Conservation (phyloP, 1,140 invertebrate genomes). For the Parasteatoda tepidariorum region DNA sequence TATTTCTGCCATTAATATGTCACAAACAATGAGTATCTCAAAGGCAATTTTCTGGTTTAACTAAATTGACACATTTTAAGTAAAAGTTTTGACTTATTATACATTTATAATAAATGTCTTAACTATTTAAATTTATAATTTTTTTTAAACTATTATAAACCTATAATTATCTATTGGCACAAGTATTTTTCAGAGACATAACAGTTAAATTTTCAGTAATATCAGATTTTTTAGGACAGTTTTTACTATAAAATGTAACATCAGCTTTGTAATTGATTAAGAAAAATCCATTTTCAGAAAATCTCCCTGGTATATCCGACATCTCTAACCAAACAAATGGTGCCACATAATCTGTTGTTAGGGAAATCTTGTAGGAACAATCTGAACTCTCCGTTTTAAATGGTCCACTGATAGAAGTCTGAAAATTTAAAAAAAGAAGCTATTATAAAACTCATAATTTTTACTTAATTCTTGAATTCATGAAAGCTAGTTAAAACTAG, state of each 20-base stretch:
- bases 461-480: neutral
- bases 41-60: no score
- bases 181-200: slow-evolving; percentile 66
- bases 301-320: slow-evolving; percentile 69
- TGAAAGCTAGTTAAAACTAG: no score
- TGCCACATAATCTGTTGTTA: slow-evolving; percentile 71
- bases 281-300: slow-evolving; percentile 77
- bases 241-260: slow-evolving; percentile 67
- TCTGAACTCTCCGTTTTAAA: neutral
- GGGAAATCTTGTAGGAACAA: slow-evolving; percentile 62
- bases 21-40: no score
- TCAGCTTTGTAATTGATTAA: slow-evolving; percentile 63
- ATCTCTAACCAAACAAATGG: slow-evolving; percentile 78
- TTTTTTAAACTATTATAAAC: no score
- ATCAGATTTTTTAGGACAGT: slow-evolving; percentile 57
- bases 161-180: no score
- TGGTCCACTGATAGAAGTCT: neutral
- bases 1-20: no score
- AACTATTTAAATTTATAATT: no score
- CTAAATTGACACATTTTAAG: no score
- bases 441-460: neutral
- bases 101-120: no score
- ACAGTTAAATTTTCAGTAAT: slow-evolving; percentile 64
- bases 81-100: no score
- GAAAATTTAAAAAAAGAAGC: neutral